These are phyloP conservation scores for Pilophorus perplexus DNA, from an alignment of 2,888 invertebrate genomes.

Conservation along the genomic window DNA sequence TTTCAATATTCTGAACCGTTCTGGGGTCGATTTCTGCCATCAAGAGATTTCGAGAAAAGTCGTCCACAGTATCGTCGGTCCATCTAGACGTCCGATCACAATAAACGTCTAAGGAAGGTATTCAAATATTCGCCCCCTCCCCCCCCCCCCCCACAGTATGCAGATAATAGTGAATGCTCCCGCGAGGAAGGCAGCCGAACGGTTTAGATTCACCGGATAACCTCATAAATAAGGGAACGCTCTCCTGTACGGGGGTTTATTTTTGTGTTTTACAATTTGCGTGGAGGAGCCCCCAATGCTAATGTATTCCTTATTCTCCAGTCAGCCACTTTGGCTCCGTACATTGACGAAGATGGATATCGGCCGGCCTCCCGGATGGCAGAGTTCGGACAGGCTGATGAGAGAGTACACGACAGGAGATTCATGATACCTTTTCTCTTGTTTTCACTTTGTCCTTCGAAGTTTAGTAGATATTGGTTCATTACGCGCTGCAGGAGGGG, in stretches of 20 bases:
- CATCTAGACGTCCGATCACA: constrained; percentile 23
- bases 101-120: constrained; percentile 25
- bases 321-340: constrained; percentile 34
- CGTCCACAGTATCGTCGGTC: background rate
- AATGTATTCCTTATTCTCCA: constrained; percentile 40
- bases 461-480: too few species aligned
- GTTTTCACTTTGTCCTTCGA: too few species aligned
- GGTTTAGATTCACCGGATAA: constrained; percentile 38
- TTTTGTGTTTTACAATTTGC: constrained; percentile 40
- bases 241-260: constrained; percentile 17
- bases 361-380: background rate
- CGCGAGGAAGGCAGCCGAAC: constrained; percentile 6
- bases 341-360: constrained; percentile 36
- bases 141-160: constrained; percentile 1
- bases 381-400: constrained; percentile 35
- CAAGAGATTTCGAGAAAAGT: background rate
- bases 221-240: constrained; percentile 38
- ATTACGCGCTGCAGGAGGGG: too few species aligned
- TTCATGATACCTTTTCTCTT: too few species aligned
- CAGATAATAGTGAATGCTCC: constrained; percentile 30
- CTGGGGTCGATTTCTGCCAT: too few species aligned
- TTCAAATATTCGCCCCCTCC: constrained; percentile 21
- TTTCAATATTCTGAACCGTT: too few species aligned
- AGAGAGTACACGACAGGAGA: constrained; percentile 1
- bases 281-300: constrained; percentile 30